Evolutionary conservation across 2,888 invertebrate genomes (phyloP).

Genomic region (Auanema sp.): DNA sequence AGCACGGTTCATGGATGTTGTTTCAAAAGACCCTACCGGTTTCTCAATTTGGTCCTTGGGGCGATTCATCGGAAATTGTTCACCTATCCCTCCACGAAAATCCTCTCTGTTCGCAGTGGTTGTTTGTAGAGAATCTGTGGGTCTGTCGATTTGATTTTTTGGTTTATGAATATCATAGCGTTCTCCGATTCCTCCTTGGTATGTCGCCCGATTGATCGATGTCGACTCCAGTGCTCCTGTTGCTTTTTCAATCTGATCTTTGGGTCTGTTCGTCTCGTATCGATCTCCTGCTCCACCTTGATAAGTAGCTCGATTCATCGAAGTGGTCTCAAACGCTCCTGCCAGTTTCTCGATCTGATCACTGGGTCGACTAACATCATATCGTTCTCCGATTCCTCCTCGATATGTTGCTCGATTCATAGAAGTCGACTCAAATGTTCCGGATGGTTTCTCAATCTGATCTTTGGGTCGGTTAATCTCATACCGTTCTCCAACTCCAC

Average conservation of each 20-base stretch:
- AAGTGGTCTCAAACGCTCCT: constrained; percentile 5
- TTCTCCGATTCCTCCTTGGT: constrained; percentile 5
- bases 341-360: constrained; percentile 7
- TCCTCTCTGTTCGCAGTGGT: background rate
- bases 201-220: background rate
- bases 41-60: constrained; percentile 8
- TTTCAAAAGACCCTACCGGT: background rate
- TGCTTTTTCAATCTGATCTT: constrained; percentile 10
- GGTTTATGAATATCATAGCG: background rate
- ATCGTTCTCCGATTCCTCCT: constrained; percentile 6
- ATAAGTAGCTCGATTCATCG: constrained; percentile 1
- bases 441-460: constrained; percentile 5
- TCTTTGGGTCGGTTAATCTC: constrained; percentile 1
- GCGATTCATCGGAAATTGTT: background rate
- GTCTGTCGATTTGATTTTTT: constrained; percentile 2
- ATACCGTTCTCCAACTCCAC: constrained; percentile 4
- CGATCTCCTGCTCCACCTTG: constrained; percentile 6
- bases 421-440: background rate
- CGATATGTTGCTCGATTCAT: background rate
- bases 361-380: background rate
- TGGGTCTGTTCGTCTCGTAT: background rate
- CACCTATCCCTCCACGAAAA: constrained; percentile 5
- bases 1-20: constrained; percentile 1
- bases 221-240: constrained; percentile 4
- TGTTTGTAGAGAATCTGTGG: background rate